phyloP scores from a whole-genome alignment of 2,113 vertebrate genomes.

The Baryphthengus martii region DNA sequence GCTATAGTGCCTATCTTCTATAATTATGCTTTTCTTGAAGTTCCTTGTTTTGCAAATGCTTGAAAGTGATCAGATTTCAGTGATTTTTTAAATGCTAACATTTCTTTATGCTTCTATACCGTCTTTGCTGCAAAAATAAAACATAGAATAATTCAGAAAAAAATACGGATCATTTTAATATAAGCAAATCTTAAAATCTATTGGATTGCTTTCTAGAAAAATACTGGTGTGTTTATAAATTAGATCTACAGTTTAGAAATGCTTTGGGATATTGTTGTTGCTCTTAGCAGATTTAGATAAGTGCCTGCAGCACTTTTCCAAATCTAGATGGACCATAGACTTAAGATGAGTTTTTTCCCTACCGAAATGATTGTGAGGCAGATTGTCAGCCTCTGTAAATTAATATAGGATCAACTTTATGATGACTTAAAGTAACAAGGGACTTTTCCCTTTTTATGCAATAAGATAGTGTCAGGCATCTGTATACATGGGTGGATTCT shows the following conservation, averaged over 20 bases:
- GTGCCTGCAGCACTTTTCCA: not conserved
- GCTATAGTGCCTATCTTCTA: not conserved
- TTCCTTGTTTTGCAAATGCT: not conserved
- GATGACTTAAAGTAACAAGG: not conserved
- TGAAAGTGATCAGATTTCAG: not conserved
- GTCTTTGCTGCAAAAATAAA: not conserved
- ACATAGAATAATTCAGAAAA: not conserved
- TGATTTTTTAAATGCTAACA: not conserved
- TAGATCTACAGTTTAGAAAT: not conserved
- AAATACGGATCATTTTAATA: not conserved
- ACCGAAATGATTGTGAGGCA: too few species aligned
- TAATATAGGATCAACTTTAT: not conserved
- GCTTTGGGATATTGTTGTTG: not conserved
- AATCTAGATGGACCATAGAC: not conserved
- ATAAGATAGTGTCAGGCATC: not conserved
- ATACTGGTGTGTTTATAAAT: not conserved
- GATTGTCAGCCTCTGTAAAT: not conserved
- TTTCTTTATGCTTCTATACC: not conserved
- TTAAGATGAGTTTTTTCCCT: not conserved
- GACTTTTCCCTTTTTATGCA: not conserved
- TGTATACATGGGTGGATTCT: not conserved
- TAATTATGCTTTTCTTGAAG: not conserved
- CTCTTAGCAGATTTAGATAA: not conserved
- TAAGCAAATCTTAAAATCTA: not conserved
- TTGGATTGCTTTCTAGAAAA: not conserved